Base-by-base conservation (phyloP, 2,888 invertebrate species). In the Pachymerium ferrugineum region DNA sequence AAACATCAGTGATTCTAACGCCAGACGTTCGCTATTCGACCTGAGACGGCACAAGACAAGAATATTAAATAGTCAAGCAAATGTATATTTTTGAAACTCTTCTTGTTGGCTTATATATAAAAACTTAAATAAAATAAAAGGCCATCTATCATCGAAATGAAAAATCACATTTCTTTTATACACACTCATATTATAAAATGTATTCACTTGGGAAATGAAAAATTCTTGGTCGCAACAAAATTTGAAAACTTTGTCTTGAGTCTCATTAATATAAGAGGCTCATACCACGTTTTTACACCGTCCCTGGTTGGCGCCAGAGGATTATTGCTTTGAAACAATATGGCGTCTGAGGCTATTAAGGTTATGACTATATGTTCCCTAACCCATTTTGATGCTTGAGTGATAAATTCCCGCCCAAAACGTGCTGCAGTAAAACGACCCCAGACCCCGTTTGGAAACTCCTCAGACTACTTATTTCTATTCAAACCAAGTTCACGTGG, bases 301-400 rank as follows among this genome's bases (percentile, higher is more conserved):
- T 19, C 10, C 54, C 25, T 54, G 54, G 54, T 54, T 54, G 54
- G 54, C 54, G 54, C 54, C 54, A 54, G 54, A 54, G 54, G 54
- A 54, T 54, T 54, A 54, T 54, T 54, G 54, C 54, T 25, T n/a
- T 54, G 54, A 54, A 54, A 54, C 54, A 54, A 54, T 54, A 54
- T 54, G 54, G 54, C 54, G 54, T 54, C 54, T 54, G 54, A 22
- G 22, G 54, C 54, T 54, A 54, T 54, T 54, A 54, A 54, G 54
- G 54, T 54, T 54, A 54, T 54, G 54, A 54, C 54, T 54, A 54
- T 54, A 54, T 22, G 54, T 54, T 54, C 54, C 54, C 54, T 54
- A 54, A 54, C 54, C 54, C 54, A 54, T 54, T 54, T 54, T 54
- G 54, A 54, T 54, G 54, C 54, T 54, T 54, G 54, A 54, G 54